Evolutionary conservation across 2,888 invertebrate species (phyloP).

Genomic region (Drosophila limbata): DNA sequence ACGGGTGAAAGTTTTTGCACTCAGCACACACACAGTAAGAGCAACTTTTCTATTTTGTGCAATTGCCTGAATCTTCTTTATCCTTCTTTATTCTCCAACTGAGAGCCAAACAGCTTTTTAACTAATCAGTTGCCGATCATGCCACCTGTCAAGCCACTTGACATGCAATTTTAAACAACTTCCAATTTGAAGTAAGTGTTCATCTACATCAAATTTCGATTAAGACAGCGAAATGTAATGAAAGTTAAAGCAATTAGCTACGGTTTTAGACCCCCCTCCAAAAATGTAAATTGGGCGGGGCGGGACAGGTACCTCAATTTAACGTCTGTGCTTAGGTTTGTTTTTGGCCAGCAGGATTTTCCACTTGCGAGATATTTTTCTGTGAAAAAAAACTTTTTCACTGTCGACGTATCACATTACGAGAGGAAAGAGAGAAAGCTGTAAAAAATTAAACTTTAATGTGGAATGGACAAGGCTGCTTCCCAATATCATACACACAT

Average conservation of each 20-base stretch:
- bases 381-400: constrained; percentile 26
- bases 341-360: constrained; percentile 52
- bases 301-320: background rate
- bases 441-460: constrained; percentile 28
- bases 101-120: constrained; percentile 30
- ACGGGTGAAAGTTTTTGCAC: constrained; percentile 67
- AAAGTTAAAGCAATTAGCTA: constrained; percentile 67
- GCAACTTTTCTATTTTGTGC: constrained; percentile 47
- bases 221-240: constrained; percentile 38
- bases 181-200: constrained; percentile 59
- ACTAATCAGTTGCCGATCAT: constrained; percentile 58
- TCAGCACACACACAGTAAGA: constrained; percentile 23
- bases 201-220: constrained; percentile 77
- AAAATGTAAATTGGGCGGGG: background rate
- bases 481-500: constrained; percentile 34
- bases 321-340: constrained; percentile 31
- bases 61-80: constrained; percentile 30
- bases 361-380: constrained; percentile 52
- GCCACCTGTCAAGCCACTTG: constrained; percentile 58
- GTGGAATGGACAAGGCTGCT: constrained; percentile 23
- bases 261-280: constrained; percentile 17
- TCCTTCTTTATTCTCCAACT: background rate
- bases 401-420: constrained; percentile 29
- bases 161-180: constrained; percentile 55
- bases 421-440: background rate